These are phyloP conservation scores for Cephalopterus ornatus DNA, from an alignment of 2,113 vertebrate genomes.

Conservation along the genomic window DNA sequence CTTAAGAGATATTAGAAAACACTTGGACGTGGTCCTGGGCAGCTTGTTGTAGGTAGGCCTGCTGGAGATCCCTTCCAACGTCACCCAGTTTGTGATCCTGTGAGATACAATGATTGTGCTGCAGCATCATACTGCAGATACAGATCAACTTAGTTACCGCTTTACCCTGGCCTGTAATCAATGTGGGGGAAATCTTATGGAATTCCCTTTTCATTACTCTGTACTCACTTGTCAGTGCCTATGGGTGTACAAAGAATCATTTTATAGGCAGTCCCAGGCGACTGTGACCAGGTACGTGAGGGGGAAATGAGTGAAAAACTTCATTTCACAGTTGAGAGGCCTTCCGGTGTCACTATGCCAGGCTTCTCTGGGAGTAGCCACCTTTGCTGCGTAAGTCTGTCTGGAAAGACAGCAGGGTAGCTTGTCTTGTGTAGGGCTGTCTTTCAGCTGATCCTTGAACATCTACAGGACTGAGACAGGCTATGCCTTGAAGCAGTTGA, in stretches of 20 bases:
- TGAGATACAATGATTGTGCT: neutral
- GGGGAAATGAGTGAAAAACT: neutral
- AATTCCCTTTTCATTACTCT: neutral
- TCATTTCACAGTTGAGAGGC: neutral
- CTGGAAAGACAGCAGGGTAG: neutral
- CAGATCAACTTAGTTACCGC: neutral
- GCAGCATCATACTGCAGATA: neutral
- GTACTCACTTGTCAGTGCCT: neutral
- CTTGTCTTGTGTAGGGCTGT: fast-evolving
- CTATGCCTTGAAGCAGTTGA: neutral
- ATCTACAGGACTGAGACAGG: neutral
- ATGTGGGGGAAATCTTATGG: neutral
- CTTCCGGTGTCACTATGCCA: neutral
- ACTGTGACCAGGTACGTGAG: neutral
- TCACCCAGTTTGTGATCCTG: neutral
- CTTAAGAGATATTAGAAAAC: neutral
- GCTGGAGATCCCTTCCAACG: neutral
- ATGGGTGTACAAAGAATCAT: fast-evolving
- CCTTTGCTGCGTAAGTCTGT: neutral
- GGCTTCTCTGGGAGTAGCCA: neutral
- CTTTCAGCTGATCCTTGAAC: neutral
- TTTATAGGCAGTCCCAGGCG: neutral
- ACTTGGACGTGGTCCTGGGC: neutral
- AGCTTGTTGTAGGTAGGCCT: neutral
- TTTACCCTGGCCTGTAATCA: neutral